Base-by-base conservation (phyloP, 1,140 invertebrate genomes). In the Cyrtorhinus lividipennis region DNA sequence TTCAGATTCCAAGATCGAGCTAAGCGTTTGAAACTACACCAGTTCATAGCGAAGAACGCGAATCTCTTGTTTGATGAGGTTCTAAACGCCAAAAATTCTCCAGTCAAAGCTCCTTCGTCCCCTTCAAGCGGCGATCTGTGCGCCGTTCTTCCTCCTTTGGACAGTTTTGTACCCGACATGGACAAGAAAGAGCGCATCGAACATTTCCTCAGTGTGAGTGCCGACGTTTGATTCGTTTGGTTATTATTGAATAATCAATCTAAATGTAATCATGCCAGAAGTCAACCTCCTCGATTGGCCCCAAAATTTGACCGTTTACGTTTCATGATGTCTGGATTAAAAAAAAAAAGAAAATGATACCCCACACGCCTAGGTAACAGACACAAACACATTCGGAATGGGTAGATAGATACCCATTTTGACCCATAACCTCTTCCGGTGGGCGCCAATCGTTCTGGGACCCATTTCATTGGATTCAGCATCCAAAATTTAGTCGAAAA, bases 91-190 rank as follows among this genome's bases (percentile, higher is more conserved):
- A 45, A 25, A 68, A 77, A 38, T 38, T 27, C 62, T n/a, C 20
- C 57, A 3, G 24, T 26, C 2, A 48, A 59, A 13, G 61, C 30
- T 18, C 44, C 56, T 26, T 38, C 48, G 30, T 23, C 44, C 12
- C 24, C 45, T 13, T 60, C 65, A 79, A 30, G 74, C 85, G 88
- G 88, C 76, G 59, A 65, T 8, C 80, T 82, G 72, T 90, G 81
- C 81, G 87, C 87, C 48, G 79, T 88, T 59, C 83, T 91, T 79
- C 89, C 90, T 64, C 88, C 90, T 0, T 81, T 88, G 73, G 91
- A 95, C 75, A 82, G 81, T 48, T 94, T 89, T 72, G 78, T 82
- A 67, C 56, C 56, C 3, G 75, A 74, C 23, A 81, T 88, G 65
- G 85, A 90, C 69, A 83, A 84, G 66, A 77, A 79, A 18, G 83